Evolutionary conservation across 2,888 invertebrate species (phyloP), one percentile per base, ranked within the genome.

Genomic region (Tanytarsus gracilentus): DNA sequence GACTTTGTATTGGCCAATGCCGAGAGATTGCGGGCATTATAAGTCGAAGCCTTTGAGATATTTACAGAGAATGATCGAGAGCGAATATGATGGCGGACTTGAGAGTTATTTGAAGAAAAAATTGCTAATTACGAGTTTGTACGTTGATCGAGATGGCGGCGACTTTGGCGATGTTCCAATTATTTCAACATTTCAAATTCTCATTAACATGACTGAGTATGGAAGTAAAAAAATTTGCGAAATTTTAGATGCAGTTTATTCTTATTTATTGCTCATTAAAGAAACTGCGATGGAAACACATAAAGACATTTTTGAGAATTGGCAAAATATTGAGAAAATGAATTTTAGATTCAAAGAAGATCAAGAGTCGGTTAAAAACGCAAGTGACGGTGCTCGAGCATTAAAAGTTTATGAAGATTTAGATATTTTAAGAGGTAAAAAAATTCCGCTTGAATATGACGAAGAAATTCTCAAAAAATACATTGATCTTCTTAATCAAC

Each of bases 81-180:
- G 93, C 70, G 92, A 95, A 71, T 93, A 93, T 1, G 81, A 83
- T 67, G 90, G 90, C 60, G 89, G 89, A 65, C 73, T 92, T 11
- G 78, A 88, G 2, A 84, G 86, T 0, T 88, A 84, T 68, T 75
- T 92, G 21, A 79, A 85, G 61, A 82, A 83, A 67, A 86, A 83
- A 82, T 83, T 69, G 72, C 74, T 72, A 25, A 18, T 40, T 11
- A 56, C 39, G 1, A 33, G n/a, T 33, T 33, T 33, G 3, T 61
- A 18, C 63, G 51, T 50, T 52, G 49, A 53, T 48, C 6, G 33
- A 5, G 81, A 81, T 6, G 78, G 88, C n/a, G 3, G n/a, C 6
- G 33, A n/a, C n/a, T 2, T 11, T 50, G 79, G 79, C 64, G 81
- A 83, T 3, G 88, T 87, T 3, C 84, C 83, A 66, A 81, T 81